A percentile compares a stretch with the other conserved stretches of the same genome.
Conservation (phyloP, 2,888 invertebrate genomes). For the Meteorus colon region DNA sequence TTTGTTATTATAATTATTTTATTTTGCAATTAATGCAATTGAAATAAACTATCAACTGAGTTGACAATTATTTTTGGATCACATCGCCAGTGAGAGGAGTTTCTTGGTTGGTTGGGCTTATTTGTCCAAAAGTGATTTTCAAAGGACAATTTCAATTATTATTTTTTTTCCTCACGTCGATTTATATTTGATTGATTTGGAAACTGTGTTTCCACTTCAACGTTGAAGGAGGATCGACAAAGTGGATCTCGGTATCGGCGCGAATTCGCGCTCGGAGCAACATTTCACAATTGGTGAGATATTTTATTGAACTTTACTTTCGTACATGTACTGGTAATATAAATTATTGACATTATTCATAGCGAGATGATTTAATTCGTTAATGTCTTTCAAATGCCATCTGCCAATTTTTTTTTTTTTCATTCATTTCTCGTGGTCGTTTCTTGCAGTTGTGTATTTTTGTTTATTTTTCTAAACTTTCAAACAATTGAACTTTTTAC, state of each 20-base stretch:
- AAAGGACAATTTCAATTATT: constrained; percentile 6
- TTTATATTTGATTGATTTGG: constrained; percentile 19
- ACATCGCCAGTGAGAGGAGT: constrained; percentile 22
- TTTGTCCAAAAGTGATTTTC: constrained; percentile 2
- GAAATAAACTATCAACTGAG: constrained; percentile 1
- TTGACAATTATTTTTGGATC: constrained; percentile 25
- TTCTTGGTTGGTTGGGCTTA: constrained; percentile 4
- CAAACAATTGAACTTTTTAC: too few relatives aligned
- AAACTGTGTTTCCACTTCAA: neutral
- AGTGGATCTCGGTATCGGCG: constrained; percentile 66
- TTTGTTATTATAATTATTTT: constrained; percentile 1
- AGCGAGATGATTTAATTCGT: neutral
- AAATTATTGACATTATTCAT: neutral
- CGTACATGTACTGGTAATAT: neutral
- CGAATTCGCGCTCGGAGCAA: constrained; percentile 59
- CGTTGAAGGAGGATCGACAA: constrained; percentile 51
- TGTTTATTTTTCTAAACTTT: too few relatives aligned
- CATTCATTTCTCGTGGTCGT: too few relatives aligned
- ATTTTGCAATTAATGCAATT: neutral
- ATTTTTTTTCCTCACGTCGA: neutral
- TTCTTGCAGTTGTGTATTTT: too few relatives aligned
- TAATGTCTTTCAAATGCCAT: neutral
- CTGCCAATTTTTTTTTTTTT: too few relatives aligned
- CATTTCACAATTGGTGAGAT: constrained; percentile 70
- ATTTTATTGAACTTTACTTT: neutral